Base-by-base conservation (phyloP, 2,888 invertebrate genomes). In the Orchestes rusci region DNA sequence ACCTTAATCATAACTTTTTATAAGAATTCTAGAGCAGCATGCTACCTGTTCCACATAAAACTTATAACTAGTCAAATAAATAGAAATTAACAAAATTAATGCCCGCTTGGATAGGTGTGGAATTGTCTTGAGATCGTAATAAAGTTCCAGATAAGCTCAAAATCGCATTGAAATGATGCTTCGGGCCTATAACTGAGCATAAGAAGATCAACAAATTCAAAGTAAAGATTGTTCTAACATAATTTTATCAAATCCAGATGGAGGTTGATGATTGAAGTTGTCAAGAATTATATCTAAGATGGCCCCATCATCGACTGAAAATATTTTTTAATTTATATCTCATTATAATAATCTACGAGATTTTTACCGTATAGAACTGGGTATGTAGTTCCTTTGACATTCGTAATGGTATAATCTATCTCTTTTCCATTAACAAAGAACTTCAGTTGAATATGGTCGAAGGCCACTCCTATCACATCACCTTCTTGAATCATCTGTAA, bases 151-250 rank as follows among this genome's bases (percentile, higher is more conserved):
- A n/a, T n/a, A n/a, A n/a, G n/a, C n/a, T n/a, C n/a, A n/a, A n/a
- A n/a, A n/a, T n/a, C n/a, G n/a, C n/a, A n/a, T n/a, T n/a, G n/a
- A n/a, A n/a, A n/a, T n/a, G n/a, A n/a, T n/a, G n/a, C n/a, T n/a
- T n/a, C n/a, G n/a, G n/a, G n/a, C n/a, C n/a, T n/a, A n/a, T n/a
- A n/a, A n/a, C n/a, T n/a, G n/a, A n/a, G n/a, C n/a, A n/a, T n/a
- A n/a, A n/a, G n/a, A n/a, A n/a, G n/a, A n/a, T n/a, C n/a, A n/a
- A n/a, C n/a, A 19, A 23, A 10, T 36, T 82, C 87, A 97, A 56
- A 97, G 83, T 40, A 97, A 75, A 2, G 95, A 94, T 68, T 97
- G 94, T 68, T 97, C 97, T 50, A 95, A 75, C 86, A 97, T 90
- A 54, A 97, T 95, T 69, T 86, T 87, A 59, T 95, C 94, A 65